phyloP scores from a whole-genome alignment of 2,888 invertebrate species.

The Lypha dubia region DNA sequence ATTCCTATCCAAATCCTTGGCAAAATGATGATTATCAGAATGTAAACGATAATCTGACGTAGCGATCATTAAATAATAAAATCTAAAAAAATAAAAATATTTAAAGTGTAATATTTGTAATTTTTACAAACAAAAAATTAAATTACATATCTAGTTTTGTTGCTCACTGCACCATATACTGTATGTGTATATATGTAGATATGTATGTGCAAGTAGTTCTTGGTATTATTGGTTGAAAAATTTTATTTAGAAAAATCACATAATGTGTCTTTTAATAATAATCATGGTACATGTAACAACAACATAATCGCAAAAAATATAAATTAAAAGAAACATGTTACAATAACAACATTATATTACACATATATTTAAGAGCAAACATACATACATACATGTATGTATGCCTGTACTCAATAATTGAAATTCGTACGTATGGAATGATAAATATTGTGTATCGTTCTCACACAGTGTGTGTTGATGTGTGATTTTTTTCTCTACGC shows the following conservation, averaged over 20 bases:
- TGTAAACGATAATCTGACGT: no score
- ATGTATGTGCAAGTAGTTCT: constrained; percentile 58
- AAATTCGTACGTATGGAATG: constrained; percentile 30
- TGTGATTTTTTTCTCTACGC: constrained; percentile 55
- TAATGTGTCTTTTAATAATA: constrained; percentile 83
- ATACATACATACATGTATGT: not conserved
- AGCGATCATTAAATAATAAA: no score
- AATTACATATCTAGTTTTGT: constrained; percentile 59
- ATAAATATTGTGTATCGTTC: constrained; percentile 46
- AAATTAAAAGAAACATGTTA: constrained; percentile 73
- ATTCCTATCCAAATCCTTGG: no score
- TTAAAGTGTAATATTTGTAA: no score
- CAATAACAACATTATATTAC: constrained; percentile 62
- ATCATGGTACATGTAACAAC: constrained; percentile 76
- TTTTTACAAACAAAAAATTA: not conserved
- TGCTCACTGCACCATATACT: constrained; percentile 34
- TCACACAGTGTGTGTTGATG: constrained; percentile 51
- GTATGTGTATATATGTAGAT: not conserved
- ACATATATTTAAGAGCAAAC: not conserved
- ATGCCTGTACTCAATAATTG: not conserved
- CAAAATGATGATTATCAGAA: no score
- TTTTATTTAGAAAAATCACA: constrained; percentile 76
- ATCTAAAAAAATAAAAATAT: no score
- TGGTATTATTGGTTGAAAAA: constrained; percentile 73
- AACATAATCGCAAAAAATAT: constrained; percentile 72